Percentiles rank a stretch among this genome's conserved stretches.
Evolutionary conservation across 2,888 invertebrate genomes (phyloP).

Genomic region (Cerastis rubricosa): DNA sequence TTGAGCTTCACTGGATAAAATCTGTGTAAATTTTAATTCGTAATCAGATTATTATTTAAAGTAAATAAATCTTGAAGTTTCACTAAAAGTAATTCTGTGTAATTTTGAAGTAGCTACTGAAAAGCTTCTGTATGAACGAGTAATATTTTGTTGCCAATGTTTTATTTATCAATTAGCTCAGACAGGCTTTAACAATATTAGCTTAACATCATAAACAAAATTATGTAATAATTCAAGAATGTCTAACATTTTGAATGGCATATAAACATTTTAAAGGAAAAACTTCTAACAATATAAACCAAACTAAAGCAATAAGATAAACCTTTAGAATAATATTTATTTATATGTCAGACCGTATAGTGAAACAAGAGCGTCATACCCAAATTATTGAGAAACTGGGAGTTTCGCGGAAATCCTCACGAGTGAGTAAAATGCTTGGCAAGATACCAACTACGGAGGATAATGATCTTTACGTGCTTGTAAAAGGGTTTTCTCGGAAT

Average conservation of each 20-base stretch:
- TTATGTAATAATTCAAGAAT: background rate
- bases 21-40: background rate
- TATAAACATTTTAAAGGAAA: slow-evolving; percentile 22
- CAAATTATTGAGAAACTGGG: slow-evolving; percentile 45
- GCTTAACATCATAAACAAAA: slow-evolving; percentile 9
- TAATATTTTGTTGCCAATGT: background rate
- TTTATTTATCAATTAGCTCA: background rate
- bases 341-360: slow-evolving; percentile 22
- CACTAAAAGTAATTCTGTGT: background rate
- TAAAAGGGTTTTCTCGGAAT: slow-evolving; percentile 53
- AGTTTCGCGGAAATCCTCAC: slow-evolving; percentile 50
- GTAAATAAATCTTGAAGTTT: background rate
- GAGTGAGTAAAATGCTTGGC: slow-evolving; percentile 37
- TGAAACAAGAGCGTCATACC: slow-evolving; percentile 48
- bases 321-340: slow-evolving; percentile 31
- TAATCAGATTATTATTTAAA: background rate
- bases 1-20: background rate
- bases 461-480: slow-evolving; percentile 40
- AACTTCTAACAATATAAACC: background rate
- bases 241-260: background rate
- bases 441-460: slow-evolving; percentile 49
- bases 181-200: background rate
- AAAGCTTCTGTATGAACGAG: background rate
- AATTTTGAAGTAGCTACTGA: background rate
- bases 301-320: background rate